Evolutionary conservation across 2,888 invertebrate genomes (phyloP), one percentile per base, ranked within the genome.

Genomic region (Congeria kusceri): DNA sequence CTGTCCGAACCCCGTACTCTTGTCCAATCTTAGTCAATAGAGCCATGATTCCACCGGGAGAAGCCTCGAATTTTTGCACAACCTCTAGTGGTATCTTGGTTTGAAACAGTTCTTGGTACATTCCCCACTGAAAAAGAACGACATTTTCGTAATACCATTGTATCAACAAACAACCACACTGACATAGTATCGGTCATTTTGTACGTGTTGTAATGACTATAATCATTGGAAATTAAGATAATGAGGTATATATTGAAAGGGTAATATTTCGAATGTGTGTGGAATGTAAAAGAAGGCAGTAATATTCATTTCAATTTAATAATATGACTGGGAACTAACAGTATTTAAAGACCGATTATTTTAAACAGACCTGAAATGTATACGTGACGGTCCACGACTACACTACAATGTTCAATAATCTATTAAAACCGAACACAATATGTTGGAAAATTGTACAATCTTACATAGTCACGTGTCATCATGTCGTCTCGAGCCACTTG

Each of bases 1-100:
- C 9, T 1, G 77, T 69, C 39, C 79, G 73, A 0, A 83, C 77
- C 11, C 77, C 83, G 46, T 80, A 83, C 58, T 83, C 83, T 61
- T 74, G 73, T 29, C 79, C 79, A 18, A 83, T 77, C 20, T 70
- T 73, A 23, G 71, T 56, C 20, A 83, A 71, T 27, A 80, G 32
- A 4, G 79, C 71, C 49, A 75, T 68, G n/a, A 80, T 73, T 3
- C 83, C 83, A 15, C 73, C 77, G 3, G 77, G 77, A 11, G 15
- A 18, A 23, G 79, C 57, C 57, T 80, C 74, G 11, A 80, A 46
- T 25, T 77, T 79, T 27, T 71, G 59, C 2, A 83, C 74, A 1
- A 74, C 18, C 0, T 73, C 71, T 5, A 67, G 65, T 5, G 73
- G 32, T 0, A 83, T 67, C 49, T 74, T 77, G 18, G 67, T 80